Evolutionary conservation across 1,140 invertebrate genomes (phyloP).

Genomic region (Drosophila trapezifrons): DNA sequence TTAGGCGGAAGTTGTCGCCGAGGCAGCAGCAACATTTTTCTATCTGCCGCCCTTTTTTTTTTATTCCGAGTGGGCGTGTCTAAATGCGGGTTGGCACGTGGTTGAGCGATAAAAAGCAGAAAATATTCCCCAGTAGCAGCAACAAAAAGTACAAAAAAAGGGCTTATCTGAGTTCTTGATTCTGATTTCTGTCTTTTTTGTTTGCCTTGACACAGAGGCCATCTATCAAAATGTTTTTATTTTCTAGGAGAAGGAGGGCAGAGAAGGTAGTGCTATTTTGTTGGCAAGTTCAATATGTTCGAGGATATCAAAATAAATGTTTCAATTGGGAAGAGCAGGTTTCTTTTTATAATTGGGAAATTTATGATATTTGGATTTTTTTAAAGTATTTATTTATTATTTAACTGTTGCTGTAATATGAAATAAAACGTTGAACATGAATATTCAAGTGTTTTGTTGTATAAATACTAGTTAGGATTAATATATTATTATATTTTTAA

Average conservation of each 20-base stretch:
- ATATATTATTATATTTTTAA: background rate
- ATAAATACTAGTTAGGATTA: background rate
- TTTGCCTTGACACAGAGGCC: conserved; percentile 14
- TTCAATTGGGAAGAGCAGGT: too few relatives aligned
- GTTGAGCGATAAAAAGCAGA: conserved; percentile 41
- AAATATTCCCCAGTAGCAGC: conserved; percentile 21
- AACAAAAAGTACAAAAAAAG: conserved; percentile 20
- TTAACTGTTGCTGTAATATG: too few relatives aligned
- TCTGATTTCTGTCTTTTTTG: conserved; percentile 33
- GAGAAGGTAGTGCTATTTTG: conserved; percentile 7
- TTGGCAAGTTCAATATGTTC: conserved; percentile 5
- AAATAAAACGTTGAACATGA: too few relatives aligned
- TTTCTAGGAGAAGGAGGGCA: background rate
- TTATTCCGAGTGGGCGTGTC: conserved; percentile 23
- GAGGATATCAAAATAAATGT: background rate
- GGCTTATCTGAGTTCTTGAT: conserved; percentile 48
- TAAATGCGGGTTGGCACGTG: conserved; percentile 53
- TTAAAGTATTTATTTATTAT: background rate
- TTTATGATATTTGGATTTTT: background rate
- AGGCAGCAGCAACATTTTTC: conserved; percentile 50
- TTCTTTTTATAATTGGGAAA: background rate
- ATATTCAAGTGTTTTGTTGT: background rate
- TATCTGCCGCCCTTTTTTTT: conserved; percentile 13
- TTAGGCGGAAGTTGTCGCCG: conserved; percentile 71
- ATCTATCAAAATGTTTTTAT: conserved; percentile 47